phyloP scores from a whole-genome alignment of 2,797 vertebrate species.

The Sebastes itinus region DNA sequence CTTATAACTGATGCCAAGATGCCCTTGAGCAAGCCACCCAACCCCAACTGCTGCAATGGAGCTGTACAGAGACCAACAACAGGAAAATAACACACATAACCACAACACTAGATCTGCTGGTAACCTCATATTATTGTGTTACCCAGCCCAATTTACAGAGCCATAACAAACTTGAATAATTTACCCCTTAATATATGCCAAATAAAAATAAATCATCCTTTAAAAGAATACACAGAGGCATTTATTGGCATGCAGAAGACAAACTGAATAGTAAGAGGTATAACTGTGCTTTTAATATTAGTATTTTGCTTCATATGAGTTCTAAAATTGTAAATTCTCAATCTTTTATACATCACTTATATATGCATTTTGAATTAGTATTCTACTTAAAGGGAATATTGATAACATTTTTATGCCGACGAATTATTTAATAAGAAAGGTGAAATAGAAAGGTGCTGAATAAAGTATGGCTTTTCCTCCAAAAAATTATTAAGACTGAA shows the following conservation, averaged over 20 bases:
- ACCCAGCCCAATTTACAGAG: not conserved
- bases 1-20: not conserved
- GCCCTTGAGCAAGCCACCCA: not conserved
- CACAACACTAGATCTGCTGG: too few relatives aligned
- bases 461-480: too few relatives aligned
- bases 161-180: not conserved
- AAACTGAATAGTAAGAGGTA: too few relatives aligned
- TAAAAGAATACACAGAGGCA: not conserved
- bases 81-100: not conserved
- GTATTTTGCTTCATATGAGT: not conserved
- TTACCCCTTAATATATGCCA: not conserved
- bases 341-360: too few relatives aligned
- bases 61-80: not conserved
- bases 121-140: not conserved
- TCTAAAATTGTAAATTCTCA: not conserved
- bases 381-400: too few relatives aligned
- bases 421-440: too few relatives aligned
- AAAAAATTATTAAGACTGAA: too few relatives aligned
- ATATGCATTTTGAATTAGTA: too few relatives aligned
- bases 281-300: not conserved
- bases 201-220: not conserved
- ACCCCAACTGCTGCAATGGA: not conserved
- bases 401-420: too few relatives aligned
- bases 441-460: too few relatives aligned
- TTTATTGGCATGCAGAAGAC: not conserved